These are phyloP conservation scores for Hetaerina titia DNA, from an alignment of 2,888 invertebrate genomes.

Conservation along the genomic window DNA sequence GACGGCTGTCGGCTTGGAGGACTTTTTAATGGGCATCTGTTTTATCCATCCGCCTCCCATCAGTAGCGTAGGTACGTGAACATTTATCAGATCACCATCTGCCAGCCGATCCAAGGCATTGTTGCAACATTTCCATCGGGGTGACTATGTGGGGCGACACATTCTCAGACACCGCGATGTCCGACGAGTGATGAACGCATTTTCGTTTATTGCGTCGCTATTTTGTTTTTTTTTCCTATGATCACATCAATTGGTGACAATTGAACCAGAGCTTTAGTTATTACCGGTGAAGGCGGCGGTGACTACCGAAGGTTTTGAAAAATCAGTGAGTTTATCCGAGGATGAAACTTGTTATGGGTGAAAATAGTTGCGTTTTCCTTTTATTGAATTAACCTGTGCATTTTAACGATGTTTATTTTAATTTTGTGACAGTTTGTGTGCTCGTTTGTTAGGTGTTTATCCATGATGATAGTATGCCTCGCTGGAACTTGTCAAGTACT, in stretches of 20 bases:
- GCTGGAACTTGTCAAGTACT: no score
- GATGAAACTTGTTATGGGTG: no score
- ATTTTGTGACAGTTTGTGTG: no score
- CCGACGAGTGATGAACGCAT: neutral
- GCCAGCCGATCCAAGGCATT: neutral
- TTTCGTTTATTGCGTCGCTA: neutral
- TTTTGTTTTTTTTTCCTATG: neutral
- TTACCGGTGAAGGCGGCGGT: no score
- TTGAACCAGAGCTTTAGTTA: no score
- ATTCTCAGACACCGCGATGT: neutral
- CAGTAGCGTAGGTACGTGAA: neutral
- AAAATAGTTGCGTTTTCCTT: no score
- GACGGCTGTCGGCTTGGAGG: neutral
- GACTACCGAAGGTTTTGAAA: no score
- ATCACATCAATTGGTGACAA: neutral
- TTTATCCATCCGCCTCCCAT: neutral
- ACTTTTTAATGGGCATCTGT: neutral
- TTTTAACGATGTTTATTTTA: no score
- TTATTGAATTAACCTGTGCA: no score
- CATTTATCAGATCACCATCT: slow-evolving; percentile 56
- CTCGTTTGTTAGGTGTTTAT: no score
- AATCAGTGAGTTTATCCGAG: no score
- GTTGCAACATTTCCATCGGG: neutral
- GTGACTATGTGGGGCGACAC: neutral
- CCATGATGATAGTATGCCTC: no score